These are phyloP conservation scores for Panthera uncia DNA, from an alignment of 2,113 vertebrate genomes.

Conservation along the genomic window DNA sequence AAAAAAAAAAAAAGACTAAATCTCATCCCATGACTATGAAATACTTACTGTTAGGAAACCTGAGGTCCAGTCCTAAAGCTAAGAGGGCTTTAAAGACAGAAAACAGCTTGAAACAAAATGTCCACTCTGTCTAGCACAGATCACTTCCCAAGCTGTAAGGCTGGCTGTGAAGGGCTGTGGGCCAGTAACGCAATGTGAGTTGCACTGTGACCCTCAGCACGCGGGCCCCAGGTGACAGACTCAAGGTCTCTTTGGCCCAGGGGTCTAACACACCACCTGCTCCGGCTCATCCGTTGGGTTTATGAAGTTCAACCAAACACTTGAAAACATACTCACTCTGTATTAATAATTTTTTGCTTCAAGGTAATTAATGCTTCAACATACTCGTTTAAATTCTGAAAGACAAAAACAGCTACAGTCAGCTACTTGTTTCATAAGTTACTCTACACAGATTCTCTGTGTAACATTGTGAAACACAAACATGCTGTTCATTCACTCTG, in stretches of 20 bases:
- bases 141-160: too few relatives aligned
- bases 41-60: background rate
- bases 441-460: background rate
- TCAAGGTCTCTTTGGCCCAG: background rate
- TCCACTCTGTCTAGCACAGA: background rate
- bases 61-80: background rate
- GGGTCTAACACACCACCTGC: background rate
- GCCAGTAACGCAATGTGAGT: too few relatives aligned
- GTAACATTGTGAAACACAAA: background rate
- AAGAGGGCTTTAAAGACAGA: background rate
- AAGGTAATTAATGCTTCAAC: constrained; percentile 93
- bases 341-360: constrained; percentile 94
- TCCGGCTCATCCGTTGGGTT: background rate
- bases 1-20: background rate
- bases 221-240: background rate
- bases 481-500: background rate
- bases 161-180: background rate
- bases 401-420: constrained; percentile 67
- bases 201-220: background rate
- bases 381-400: constrained; percentile 95
- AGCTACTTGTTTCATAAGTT: background rate
- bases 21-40: background rate
- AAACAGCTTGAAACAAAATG: background rate
- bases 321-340: constrained; percentile 91
- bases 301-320: background rate